Base-by-base conservation (phyloP, 2,888 invertebrate genomes). In the Clusia tigrina region DNA sequence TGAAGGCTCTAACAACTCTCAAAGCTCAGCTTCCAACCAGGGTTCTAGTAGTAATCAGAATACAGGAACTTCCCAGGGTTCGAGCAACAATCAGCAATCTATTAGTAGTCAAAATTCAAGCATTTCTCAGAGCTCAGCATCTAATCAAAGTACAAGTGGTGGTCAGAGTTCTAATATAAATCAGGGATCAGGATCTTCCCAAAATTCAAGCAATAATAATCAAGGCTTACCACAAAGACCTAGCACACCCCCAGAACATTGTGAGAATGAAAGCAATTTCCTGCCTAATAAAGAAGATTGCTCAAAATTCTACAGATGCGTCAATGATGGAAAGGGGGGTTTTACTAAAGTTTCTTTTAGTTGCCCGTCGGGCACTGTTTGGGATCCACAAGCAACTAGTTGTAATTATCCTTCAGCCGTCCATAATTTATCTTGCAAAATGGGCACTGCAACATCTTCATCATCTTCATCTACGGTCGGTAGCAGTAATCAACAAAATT, bases 291-390 rank as follows among this genome's bases (percentile, higher is more conserved):
- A 80, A 37, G 71, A 70, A 1, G 84, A 88, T 60, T 91, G 91
- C 71, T 85, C 85, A 23, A 89, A 88, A 73, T 91, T 90, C 78
- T 89, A 90, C 71, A 86, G 90, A 42, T 91, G 91, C 75, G 89
- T 89, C 0, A 85, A 87, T 64, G 86, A 88, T 71, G 88, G 87
- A 46, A 86, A 86, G 65, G 87, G 87, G 17, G 85, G 86, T 24
- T 88, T 84, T 60, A 86, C 85, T 24, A 88, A 85, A 78, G 87
- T 88, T 71, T 86, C 88, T 20, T 91, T 88, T 69, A 83, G 82
- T 54, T 91, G 91, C 74, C 89, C 87, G 0, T 87, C 89, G 54
- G 90, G 90, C 5, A 89, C 89, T 3, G 86, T 87, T 17, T 89
- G 89, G 88, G 88, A 89, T 76, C 81, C 86, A 1, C 74, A 77